Conservation (phyloP, 2,113 vertebrate species). For the Hymenochirus boettgeri region DNA sequence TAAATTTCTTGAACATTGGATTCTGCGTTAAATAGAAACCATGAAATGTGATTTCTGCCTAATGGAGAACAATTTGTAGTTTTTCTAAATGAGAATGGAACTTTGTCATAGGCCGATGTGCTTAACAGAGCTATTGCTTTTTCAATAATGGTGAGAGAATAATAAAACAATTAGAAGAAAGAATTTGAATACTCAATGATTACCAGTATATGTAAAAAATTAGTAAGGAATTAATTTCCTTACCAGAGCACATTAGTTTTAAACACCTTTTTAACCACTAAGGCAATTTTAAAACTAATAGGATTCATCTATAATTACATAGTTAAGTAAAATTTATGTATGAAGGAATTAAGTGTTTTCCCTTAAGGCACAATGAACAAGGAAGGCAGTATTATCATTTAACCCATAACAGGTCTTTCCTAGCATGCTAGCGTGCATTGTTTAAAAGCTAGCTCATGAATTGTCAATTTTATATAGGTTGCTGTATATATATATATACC, state of each 20-base stretch:
- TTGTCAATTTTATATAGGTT: not conserved
- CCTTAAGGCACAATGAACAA: constrained; percentile 62
- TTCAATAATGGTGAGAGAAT: constrained; percentile 30
- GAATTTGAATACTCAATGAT: constrained; percentile 26
- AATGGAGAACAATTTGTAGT: constrained; percentile 17
- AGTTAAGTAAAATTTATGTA: constrained; percentile 77
- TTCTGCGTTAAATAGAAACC: not conserved
- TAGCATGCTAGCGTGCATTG: not conserved
- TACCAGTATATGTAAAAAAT: constrained; percentile 30
- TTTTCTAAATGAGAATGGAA: constrained; percentile 18
- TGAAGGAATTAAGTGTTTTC: constrained; percentile 64
- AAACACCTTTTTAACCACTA: constrained; percentile 64
- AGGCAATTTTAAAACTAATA: constrained; percentile 57
- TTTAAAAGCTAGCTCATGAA: not conserved
- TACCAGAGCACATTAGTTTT: constrained; percentile 13
- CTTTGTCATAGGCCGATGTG: constrained; percentile 10
- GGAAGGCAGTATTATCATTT: constrained; percentile 46
- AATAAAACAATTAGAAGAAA: constrained; percentile 30
- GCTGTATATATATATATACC: no score
- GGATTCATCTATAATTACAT: constrained; percentile 66
- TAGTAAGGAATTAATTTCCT: constrained; percentile 32
- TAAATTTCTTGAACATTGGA: not conserved
- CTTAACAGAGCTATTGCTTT: constrained; percentile 28
- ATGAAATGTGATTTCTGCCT: not conserved
- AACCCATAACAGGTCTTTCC: constrained; percentile 5